A percentile compares a stretch with the other conserved stretches of the same genome.
Evolutionary conservation across 2,113 vertebrate species (phyloP).

Genomic region (Neopipo cinnamomea): DNA sequence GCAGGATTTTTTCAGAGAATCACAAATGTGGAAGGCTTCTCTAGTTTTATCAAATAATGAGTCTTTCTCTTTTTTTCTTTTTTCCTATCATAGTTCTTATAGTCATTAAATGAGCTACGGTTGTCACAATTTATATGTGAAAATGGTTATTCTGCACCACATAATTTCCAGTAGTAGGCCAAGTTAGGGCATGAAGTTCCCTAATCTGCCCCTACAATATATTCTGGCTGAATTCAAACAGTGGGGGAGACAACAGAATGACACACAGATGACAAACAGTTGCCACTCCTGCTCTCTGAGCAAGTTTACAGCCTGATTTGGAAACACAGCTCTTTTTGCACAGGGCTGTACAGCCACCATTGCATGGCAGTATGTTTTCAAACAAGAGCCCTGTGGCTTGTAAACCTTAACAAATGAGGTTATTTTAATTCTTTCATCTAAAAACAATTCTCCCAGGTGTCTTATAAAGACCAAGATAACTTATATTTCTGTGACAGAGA

Average conservation of each 20-base stretch:
- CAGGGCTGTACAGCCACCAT: fast-evolving
- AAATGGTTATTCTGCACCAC: background rate
- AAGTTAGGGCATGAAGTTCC: background rate
- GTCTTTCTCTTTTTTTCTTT: background rate
- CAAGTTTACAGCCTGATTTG: background rate
- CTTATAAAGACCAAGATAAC: background rate
- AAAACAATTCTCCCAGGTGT: background rate
- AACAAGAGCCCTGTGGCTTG: background rate
- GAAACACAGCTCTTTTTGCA: background rate
- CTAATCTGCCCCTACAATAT: background rate
- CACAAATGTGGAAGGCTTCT: background rate
- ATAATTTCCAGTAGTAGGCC: background rate
- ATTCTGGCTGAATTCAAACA: background rate
- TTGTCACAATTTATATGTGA: background rate
- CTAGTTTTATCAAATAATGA: background rate
- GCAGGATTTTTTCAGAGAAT: background rate
- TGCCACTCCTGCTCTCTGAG: background rate
- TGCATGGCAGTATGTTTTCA: background rate
- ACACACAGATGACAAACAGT: background rate
- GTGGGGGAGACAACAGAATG: background rate
- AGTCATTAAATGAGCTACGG: background rate
- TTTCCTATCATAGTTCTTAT: background rate
- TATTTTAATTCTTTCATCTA: conserved; percentile 36
- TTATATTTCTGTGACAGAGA: conserved; percentile 4
- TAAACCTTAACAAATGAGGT: conserved; percentile 13